phyloP scores from a whole-genome alignment of 2,113 vertebrate genomes.

The Albula goreensis region DNA sequence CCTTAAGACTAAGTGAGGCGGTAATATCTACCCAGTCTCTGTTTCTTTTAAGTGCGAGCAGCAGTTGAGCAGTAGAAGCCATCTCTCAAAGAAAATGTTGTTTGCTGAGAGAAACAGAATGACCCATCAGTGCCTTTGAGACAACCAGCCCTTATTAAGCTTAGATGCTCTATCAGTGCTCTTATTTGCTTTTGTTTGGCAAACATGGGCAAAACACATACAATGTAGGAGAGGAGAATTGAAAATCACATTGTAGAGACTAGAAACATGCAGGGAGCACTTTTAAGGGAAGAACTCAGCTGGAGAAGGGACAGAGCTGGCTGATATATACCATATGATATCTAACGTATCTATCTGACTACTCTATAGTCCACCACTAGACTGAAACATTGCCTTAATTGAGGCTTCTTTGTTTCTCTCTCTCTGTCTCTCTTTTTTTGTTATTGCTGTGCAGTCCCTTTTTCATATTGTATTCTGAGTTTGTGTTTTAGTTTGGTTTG shows the following conservation, averaged over 20 bases:
- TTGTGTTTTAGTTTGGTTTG: too few species aligned
- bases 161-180: neutral
- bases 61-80: neutral
- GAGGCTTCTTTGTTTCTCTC: too few species aligned
- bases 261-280: neutral
- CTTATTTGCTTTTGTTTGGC: neutral
- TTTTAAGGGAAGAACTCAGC: neutral
- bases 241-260: neutral
- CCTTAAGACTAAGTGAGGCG: neutral
- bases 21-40: neutral
- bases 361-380: too few species aligned
- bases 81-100: neutral
- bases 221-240: neutral
- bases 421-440: too few species aligned
- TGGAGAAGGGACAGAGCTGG: neutral
- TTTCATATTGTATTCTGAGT: too few species aligned
- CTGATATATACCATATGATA: too few species aligned
- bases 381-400: too few species aligned
- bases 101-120: neutral
- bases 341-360: too few species aligned
- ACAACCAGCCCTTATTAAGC: neutral
- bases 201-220: neutral
- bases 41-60: neutral
- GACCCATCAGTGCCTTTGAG: neutral
- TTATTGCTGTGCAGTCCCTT: too few species aligned